Conservation (phyloP, 2,888 invertebrate species). For the Galerucella nymphaeae region DNA sequence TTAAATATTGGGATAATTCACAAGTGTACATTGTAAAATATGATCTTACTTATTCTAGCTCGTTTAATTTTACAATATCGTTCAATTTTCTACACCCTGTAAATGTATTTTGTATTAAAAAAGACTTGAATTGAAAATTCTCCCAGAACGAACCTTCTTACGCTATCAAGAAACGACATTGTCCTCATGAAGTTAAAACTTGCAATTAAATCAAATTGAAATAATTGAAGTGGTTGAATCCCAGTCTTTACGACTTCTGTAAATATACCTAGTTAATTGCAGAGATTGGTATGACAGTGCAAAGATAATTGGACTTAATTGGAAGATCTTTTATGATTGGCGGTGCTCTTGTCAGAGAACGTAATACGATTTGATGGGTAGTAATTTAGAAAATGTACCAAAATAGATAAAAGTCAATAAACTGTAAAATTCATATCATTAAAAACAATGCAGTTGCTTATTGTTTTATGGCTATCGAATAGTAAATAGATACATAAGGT, state of each 20-base stretch:
- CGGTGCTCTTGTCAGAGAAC: background rate
- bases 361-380: background rate
- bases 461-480: no score
- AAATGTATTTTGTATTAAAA: no score
- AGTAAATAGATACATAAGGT: no score
- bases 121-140: background rate
- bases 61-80: no score
- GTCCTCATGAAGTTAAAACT: slow-evolving; percentile 9
- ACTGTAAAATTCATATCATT: background rate
- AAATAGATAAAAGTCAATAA: background rate
- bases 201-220: slow-evolving; percentile 29
- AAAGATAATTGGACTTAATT: slow-evolving; percentile 13
- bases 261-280: slow-evolving; percentile 12
- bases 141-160: background rate
- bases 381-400: background rate
- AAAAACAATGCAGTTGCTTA: no score
- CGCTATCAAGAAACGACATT: background rate
- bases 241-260: slow-evolving; percentile 20
- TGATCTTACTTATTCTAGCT: no score
- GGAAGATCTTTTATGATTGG: slow-evolving; percentile 6
- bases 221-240: slow-evolving; percentile 30
- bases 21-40: no score
- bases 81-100: no score
- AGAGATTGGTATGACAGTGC: slow-evolving; percentile 11
- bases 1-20: no score